Base-by-base conservation (phyloP, 2,888 invertebrate species). In the Nesidiocoris tenuis region DNA sequence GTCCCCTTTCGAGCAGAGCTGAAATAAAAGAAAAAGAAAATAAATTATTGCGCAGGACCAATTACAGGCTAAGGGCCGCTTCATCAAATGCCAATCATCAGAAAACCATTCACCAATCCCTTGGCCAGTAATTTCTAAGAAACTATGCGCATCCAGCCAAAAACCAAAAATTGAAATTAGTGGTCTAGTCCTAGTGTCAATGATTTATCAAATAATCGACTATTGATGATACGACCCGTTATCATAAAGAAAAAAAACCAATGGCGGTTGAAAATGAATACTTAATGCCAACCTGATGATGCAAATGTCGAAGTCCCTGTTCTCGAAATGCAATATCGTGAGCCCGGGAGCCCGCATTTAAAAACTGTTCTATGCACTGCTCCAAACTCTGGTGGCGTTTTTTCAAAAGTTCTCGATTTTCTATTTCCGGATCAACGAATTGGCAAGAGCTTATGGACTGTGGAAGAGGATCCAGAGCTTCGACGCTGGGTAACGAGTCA, bases 401-500 rank as follows among this genome's bases (percentile, higher is more conserved):
- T 19, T 57, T 55, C 64, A 24, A 9, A 23, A 19, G 61, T 63
- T 75, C 75, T 17, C 24, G 39, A 12, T 67, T 24, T 54, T 75
- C 68, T 9, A 67, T 25, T n/a, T 63, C 68, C 1, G 66, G 59
- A 17, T 68, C 63, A n/a, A 68, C 24, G 56, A 70, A 75, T 18
- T 61, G 54, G 2, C 55, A 76, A 80, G 85, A 85, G 64, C 82
- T 79, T 0, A 80, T 78, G 2, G 81, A 80, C n/a, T 82, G 81
- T 12, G 88, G 87, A 77, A 89, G 85, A 0, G 85, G 85, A 80
- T 87, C 87, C 61, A 89, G 81, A 19, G 82, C 82, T 67, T 82
- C 81, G 61, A 88, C 86, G 7, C 85, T 85, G 12, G 84, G 83
- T 7, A 83, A 81, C 12, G 83, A 81, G 17, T 83, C 85, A 80